A percentile compares a stretch with the other conserved stretches of the same genome.
phyloP scores from a whole-genome alignment of 2,113 vertebrate genomes.

The Mirza zaza region DNA sequence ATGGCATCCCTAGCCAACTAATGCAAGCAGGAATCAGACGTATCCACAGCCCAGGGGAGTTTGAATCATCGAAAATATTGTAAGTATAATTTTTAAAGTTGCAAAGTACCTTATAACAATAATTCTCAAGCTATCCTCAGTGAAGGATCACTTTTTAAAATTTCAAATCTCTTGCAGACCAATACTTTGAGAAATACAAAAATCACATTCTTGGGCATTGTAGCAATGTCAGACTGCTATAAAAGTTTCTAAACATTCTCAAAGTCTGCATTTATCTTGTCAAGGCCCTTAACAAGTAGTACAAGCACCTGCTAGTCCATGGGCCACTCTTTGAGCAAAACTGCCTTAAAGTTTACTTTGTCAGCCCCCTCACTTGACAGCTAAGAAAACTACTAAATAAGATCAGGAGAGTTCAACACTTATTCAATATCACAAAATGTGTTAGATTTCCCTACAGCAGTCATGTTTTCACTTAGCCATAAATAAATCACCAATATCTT shows the following conservation, averaged over 20 bases:
- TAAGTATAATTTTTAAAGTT: not conserved
- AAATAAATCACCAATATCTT: constrained; percentile 8
- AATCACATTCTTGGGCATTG: not conserved
- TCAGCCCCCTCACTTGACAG: not conserved
- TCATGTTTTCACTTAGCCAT: not conserved
- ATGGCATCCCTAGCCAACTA: not conserved
- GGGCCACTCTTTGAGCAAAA: not conserved
- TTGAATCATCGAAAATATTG: not conserved
- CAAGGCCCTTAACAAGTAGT: not conserved
- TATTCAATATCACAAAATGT: not conserved
- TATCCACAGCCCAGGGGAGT: not conserved
- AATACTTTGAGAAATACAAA: not conserved
- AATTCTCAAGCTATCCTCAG: not conserved
- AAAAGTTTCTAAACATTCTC: not conserved
- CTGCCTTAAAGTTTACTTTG: not conserved
- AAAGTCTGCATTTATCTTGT: not conserved
- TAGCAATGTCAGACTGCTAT: not conserved
- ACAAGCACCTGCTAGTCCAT: not conserved
- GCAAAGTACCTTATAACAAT: not conserved
- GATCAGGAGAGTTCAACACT: not conserved
- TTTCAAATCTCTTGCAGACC: not conserved
- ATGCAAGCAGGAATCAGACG: not conserved
- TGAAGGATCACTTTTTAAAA: not conserved
- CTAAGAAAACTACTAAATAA: not conserved
- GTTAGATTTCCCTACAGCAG: not conserved